A percentile compares a stretch with the other conserved stretches of the same genome.
These are phyloP conservation scores for Anthrax anthrax DNA, from an alignment of 2,888 invertebrate genomes.

Conservation along the genomic window DNA sequence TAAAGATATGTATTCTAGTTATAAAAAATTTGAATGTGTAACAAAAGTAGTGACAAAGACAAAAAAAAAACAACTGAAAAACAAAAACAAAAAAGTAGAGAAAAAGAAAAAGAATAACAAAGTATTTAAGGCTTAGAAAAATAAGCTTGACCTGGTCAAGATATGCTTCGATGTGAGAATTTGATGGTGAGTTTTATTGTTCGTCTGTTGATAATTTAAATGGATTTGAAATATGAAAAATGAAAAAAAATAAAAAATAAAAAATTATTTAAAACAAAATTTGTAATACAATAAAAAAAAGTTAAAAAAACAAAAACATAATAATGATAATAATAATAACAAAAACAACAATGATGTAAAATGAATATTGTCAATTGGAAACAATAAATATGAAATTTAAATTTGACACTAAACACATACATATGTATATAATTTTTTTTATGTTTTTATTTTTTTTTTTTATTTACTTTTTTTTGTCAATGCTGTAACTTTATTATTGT, in stretches of 20 bases:
- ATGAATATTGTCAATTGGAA: background rate
- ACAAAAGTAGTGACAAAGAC: too few relatives aligned
- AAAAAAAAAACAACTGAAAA: too few relatives aligned
- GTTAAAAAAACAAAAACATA: background rate
- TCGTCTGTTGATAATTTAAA: slow-evolving; percentile 8
- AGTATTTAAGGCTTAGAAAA: background rate
- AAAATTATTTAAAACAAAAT: too few relatives aligned
- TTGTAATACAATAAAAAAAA: background rate
- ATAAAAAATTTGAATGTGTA: too few relatives aligned
- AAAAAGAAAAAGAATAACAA: too few relatives aligned
- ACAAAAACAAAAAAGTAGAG: too few relatives aligned
- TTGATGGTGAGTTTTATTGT: slow-evolving; percentile 6
- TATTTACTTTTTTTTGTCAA: background rate
- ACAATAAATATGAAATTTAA: background rate
- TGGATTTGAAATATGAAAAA: background rate
- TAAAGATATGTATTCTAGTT: too few relatives aligned
- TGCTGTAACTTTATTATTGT: background rate
- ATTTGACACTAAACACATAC: background rate
- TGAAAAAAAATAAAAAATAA: too few relatives aligned
- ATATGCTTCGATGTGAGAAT: background rate
- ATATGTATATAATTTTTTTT: too few relatives aligned
- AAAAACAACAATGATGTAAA: background rate
- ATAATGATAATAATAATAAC: background rate
- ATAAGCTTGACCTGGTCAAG: background rate
- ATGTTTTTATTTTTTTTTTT: background rate